phyloP scores from a whole-genome alignment of 1,140 invertebrate genomes.

The Pentalonia nigronervosa region DNA sequence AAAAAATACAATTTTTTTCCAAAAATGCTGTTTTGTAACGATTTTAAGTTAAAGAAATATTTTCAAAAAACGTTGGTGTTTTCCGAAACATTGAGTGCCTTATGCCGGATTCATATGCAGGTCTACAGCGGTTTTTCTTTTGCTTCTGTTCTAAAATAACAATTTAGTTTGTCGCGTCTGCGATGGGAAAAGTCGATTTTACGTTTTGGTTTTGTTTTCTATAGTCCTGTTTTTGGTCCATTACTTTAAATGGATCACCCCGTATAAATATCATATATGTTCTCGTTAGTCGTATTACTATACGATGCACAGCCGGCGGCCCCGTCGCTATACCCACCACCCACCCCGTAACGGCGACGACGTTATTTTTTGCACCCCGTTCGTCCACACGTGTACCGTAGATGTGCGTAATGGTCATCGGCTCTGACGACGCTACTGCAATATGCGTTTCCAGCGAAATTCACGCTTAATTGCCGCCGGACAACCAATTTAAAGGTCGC shows the following conservation, averaged over 20 bases:
- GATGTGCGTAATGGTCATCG: not conserved
- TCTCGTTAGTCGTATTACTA: not conserved
- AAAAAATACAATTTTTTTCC: no score
- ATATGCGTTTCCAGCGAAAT: not conserved
- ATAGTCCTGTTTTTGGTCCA: no score
- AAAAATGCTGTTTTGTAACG: fast-evolving
- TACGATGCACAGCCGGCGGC: not conserved
- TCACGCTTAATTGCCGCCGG: not conserved
- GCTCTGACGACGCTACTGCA: not conserved
- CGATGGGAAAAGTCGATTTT: no score
- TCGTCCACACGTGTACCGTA: not conserved
- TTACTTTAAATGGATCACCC: not conserved
- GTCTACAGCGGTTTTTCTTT: no score
- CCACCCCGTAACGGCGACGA: no score
- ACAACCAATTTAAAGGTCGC: not conserved
- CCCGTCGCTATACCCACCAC: no score
- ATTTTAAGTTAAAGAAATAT: not conserved
- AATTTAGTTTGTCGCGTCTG: no score
- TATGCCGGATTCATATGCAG: no score
- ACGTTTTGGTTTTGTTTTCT: no score
- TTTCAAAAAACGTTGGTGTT: not conserved
- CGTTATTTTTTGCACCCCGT: not conserved
- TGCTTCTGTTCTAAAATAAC: no score
- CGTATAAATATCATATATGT: not conserved
- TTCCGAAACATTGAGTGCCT: not conserved